These are phyloP conservation scores for Frankliniella fusca DNA, from an alignment of 2,888 invertebrate genomes.

Conservation along the genomic window DNA sequence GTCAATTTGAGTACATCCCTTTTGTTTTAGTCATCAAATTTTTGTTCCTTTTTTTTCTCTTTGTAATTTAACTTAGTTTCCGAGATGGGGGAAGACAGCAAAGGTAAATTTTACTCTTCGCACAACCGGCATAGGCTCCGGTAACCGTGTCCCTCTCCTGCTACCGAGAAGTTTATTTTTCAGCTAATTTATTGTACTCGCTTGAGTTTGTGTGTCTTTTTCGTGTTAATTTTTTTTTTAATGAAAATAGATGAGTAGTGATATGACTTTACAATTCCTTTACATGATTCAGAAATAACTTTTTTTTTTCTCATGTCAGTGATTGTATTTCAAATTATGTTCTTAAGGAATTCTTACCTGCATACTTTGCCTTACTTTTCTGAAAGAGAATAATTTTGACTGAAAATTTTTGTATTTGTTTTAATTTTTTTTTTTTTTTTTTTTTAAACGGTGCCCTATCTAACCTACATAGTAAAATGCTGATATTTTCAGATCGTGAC, in stretches of 20 bases:
- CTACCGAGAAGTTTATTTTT: too few relatives aligned
- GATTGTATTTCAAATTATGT: neutral
- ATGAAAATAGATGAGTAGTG: too few relatives aligned
- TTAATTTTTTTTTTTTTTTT: neutral
- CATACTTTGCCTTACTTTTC: neutral
- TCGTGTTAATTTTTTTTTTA: neutral
- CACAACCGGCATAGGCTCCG: neutral
- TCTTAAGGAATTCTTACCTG: neutral
- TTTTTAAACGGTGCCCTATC: too few relatives aligned
- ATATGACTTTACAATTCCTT: too few relatives aligned
- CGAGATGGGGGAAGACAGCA: constrained; percentile 32
- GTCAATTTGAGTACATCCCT: neutral
- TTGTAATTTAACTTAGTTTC: neutral
- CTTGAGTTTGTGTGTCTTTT: neutral
- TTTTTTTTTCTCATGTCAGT: too few relatives aligned
- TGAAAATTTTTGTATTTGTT: neutral
- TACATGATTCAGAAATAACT: too few relatives aligned
- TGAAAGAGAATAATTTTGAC: neutral
- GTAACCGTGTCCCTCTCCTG: neutral
- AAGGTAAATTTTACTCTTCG: constrained; percentile 1
- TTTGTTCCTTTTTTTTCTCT: neutral
- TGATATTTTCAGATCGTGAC: constrained; percentile 37
- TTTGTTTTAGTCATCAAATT: neutral
- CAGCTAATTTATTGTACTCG: too few relatives aligned
- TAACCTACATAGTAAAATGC: neutral